Conservation (phyloP, 2,797 vertebrate species). For the Silurus aristotelis region DNA sequence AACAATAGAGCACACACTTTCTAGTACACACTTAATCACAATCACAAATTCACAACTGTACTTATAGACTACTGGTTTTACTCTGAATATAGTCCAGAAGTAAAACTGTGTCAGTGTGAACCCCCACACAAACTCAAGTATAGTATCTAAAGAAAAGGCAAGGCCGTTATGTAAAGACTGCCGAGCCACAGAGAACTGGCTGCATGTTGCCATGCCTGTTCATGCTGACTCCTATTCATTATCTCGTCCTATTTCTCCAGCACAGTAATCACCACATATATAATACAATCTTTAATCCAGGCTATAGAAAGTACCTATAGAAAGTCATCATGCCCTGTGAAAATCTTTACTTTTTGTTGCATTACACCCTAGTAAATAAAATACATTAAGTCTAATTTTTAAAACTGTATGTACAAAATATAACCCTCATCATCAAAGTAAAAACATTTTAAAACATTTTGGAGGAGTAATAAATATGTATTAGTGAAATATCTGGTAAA, state of each 20-base stretch:
- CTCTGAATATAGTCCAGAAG: neutral
- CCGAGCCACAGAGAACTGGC: slow-evolving; percentile 57
- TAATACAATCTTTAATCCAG: neutral
- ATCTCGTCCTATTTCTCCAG: slow-evolving; percentile 24
- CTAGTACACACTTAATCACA: neutral
- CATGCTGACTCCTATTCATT: slow-evolving; percentile 35
- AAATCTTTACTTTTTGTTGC: too few species aligned
- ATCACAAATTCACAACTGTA: neutral
- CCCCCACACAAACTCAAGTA: slow-evolving; percentile 32
- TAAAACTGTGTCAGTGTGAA: neutral
- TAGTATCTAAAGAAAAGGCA: slow-evolving; percentile 50
- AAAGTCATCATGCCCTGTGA: too few species aligned
- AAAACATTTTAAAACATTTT: too few species aligned
- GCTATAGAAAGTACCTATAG: neutral
- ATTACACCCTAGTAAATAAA: too few species aligned
- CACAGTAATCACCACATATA: too few species aligned
- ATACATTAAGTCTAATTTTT: too few species aligned
- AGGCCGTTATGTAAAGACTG: slow-evolving; percentile 62
- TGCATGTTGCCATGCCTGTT: slow-evolving; percentile 18
- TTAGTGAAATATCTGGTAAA: too few species aligned
- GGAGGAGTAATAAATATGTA: too few species aligned
- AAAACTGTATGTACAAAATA: too few species aligned
- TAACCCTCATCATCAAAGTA: too few species aligned
- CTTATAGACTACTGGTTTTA: neutral
- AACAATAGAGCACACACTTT: neutral